Conservation (phyloP, 2,797 vertebrate genomes). For the Melanotaenia parkinsoni region DNA sequence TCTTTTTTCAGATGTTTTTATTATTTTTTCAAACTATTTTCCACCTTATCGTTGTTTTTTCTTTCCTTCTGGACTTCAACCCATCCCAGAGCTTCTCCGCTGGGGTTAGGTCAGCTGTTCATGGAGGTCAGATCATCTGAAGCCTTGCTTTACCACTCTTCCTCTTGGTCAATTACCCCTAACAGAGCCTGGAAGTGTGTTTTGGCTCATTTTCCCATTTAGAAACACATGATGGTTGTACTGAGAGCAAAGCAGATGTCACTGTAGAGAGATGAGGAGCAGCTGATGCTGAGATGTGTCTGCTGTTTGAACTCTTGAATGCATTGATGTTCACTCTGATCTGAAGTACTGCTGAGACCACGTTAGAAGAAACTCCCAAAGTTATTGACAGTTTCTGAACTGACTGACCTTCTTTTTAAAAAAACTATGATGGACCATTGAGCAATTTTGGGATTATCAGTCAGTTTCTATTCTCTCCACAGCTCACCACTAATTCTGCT, state of each 20-base stretch:
- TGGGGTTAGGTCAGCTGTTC: neutral
- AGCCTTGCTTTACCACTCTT: neutral
- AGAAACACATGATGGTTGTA: neutral
- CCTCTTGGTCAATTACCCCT: conserved; percentile 6
- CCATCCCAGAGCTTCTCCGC: neutral
- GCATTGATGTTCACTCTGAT: neutral
- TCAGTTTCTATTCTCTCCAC: too few species aligned
- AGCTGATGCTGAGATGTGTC: neutral
- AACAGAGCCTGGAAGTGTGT: neutral
- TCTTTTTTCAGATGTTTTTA: too few species aligned
- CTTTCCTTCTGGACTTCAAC: neutral
- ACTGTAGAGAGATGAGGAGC: neutral
- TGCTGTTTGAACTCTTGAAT: neutral
- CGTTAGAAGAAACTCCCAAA: neutral
- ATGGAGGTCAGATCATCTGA: neutral
- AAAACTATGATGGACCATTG: neutral
- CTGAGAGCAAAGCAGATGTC: conserved; percentile 3
- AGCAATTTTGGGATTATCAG: neutral
- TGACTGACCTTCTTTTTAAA: neutral
- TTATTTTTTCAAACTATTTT: neutral
- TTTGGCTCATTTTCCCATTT: conserved; percentile 1
- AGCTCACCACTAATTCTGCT: neutral
- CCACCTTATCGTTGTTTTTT: too few species aligned
- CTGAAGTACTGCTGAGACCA: neutral
- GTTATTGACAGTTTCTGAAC: neutral